Conservation (phyloP, 2,888 invertebrate species). For the Monoplex corrugatus region DNA sequence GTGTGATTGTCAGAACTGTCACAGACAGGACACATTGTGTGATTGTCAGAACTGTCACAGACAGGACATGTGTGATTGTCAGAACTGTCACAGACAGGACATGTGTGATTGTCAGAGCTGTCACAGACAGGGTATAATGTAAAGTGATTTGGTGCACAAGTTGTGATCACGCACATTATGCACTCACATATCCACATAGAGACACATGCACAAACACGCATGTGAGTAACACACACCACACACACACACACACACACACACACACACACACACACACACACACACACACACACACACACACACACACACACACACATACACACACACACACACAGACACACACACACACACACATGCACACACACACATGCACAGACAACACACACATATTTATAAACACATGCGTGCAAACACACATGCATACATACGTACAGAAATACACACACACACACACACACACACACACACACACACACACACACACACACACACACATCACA, state of each 20-base stretch:
- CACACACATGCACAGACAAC: not conserved
- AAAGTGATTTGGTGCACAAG: too few species aligned
- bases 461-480: conserved; percentile 36
- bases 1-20: too few species aligned
- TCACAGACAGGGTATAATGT: too few species aligned
- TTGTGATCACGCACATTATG: too few species aligned
- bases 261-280: not conserved
- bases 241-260: not conserved
- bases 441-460: conserved; percentile 34
- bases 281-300: not conserved
- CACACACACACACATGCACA: too few species aligned
- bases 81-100: too few species aligned
- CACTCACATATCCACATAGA: not conserved
- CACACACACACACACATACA: conserved; percentile 19
- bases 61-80: too few species aligned
- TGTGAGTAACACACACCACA: not conserved
- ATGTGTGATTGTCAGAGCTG: too few species aligned
- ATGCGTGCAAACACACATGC: not conserved
- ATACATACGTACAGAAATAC: not conserved
- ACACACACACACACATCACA: not conserved
- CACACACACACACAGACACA: conserved; percentile 23
- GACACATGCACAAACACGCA: not conserved
- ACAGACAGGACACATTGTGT: too few species aligned
- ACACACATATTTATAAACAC: not conserved
- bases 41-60: too few species aligned